phyloP scores from a whole-genome alignment of 2,797 vertebrate genomes.

The Channa striata region DNA sequence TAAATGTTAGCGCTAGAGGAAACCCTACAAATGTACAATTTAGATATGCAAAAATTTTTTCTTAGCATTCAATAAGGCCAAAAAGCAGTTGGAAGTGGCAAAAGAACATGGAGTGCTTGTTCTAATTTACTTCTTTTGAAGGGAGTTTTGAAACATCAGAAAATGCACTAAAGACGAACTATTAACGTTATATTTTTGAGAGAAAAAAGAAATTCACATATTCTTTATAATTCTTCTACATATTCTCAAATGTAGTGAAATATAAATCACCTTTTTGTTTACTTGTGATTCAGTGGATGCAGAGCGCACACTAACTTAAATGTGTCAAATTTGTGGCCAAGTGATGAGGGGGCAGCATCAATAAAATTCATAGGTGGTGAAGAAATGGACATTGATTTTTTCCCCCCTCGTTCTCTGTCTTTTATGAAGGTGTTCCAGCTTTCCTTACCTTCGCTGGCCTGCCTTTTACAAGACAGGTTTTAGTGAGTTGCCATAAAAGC shows the following conservation, averaged over 20 bases:
- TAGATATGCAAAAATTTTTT: conserved; percentile 24
- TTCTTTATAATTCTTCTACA: not conserved
- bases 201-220: conserved; percentile 8
- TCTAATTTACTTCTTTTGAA: conserved; percentile 12
- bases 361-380: conserved; percentile 75
- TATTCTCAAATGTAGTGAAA: conserved; percentile 6
- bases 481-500: conserved; percentile 83
- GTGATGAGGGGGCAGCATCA: conserved; percentile 45
- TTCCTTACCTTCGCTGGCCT: conserved; percentile 58
- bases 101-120: not conserved
- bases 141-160: conserved; percentile 4
- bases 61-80: conserved; percentile 4
- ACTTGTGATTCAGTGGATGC: conserved; percentile 24
- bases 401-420: conserved; percentile 36
- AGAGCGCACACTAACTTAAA: conserved; percentile 28
- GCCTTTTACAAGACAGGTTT: conserved; percentile 83
- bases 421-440: conserved; percentile 75
- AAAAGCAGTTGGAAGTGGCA: conserved; percentile 8
- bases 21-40: conserved; percentile 37
- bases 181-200: not conserved
- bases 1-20: conserved; percentile 64
- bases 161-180: conserved; percentile 16
- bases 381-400: conserved; percentile 80
- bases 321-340: conserved; percentile 63
- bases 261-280: conserved; percentile 20